Conservation (phyloP, 2,888 invertebrate genomes). For the Chydorus sphaericus region DNA sequence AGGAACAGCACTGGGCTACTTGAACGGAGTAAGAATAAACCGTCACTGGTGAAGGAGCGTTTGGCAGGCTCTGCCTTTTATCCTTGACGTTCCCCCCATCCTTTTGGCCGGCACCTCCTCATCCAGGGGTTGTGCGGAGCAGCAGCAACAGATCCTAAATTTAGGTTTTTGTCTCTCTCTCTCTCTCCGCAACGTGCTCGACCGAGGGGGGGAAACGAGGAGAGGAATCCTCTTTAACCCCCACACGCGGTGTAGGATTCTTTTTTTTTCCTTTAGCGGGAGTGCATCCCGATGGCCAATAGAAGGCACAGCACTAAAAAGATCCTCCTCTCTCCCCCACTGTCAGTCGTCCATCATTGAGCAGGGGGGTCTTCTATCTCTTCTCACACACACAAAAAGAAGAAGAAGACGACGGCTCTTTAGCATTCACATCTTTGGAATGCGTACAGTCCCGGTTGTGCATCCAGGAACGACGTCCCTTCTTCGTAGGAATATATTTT, state of each 20-base stretch:
- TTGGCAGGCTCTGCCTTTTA: constrained; percentile 12
- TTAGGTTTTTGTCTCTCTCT: neutral
- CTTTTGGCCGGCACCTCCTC: neutral
- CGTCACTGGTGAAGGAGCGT: constrained; percentile 10
- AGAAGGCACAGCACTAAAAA: neutral
- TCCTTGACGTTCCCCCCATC: constrained; percentile 1
- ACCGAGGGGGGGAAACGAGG: no score
- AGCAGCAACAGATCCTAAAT: constrained; percentile 9
- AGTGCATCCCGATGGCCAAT: constrained; percentile 1
- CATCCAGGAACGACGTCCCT: neutral
- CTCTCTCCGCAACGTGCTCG: no score
- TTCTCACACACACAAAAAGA: no score
- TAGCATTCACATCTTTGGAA: neutral
- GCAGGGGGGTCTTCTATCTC: neutral
- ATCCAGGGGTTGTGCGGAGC: constrained; percentile 1
- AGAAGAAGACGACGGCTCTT: no score
- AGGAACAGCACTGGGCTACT: no score
- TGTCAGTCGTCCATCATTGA: constrained; percentile 3
- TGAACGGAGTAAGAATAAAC: no score
- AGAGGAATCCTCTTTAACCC: no score
- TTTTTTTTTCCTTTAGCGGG: neutral
- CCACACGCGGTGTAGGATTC: neutral
- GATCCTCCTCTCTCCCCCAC: neutral
- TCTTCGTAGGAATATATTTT: no score
- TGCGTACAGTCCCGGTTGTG: neutral